These are phyloP conservation scores for Cremastobaeus sp. DNA, from an alignment of 2,888 invertebrate species.

Conservation along the genomic window DNA sequence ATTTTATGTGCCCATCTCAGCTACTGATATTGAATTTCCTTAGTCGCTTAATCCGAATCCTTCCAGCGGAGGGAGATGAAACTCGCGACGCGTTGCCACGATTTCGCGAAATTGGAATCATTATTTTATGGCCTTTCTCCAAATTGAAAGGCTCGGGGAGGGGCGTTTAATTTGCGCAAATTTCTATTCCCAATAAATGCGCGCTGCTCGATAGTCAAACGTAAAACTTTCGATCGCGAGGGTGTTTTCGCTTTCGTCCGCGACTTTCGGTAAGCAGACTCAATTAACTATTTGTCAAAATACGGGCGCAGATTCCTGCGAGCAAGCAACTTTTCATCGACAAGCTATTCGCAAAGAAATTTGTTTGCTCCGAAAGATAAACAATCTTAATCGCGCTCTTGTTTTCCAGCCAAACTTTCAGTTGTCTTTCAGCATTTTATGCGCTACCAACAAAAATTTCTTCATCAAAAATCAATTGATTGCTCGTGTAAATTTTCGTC, in stretches of 20 bases:
- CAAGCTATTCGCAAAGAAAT: no score
- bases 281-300: background rate
- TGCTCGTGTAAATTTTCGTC: background rate
- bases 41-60: constrained; percentile 77
- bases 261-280: background rate
- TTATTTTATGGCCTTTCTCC: constrained; percentile 75
- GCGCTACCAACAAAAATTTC: no score
- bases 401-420: no score
- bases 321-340: no score
- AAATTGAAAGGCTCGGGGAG: constrained; percentile 68
- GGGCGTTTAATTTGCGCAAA: constrained; percentile 66
- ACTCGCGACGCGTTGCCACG: constrained; percentile 47
- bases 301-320: no score
- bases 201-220: constrained; percentile 16
- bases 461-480: no score
- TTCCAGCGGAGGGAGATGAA: constrained; percentile 60
- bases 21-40: constrained; percentile 78
- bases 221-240: constrained; percentile 36
- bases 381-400: no score
- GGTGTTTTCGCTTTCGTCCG: constrained; percentile 1
- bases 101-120: constrained; percentile 76
- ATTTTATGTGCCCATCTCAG: constrained; percentile 78
- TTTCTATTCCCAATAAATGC: constrained; percentile 54
- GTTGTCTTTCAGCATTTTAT: no score
- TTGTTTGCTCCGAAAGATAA: no score